Evolutionary conservation across 2,113 vertebrate genomes (phyloP), one percentile per base, ranked within the genome.

Genomic region (Syngnathus scovelli): DNA sequence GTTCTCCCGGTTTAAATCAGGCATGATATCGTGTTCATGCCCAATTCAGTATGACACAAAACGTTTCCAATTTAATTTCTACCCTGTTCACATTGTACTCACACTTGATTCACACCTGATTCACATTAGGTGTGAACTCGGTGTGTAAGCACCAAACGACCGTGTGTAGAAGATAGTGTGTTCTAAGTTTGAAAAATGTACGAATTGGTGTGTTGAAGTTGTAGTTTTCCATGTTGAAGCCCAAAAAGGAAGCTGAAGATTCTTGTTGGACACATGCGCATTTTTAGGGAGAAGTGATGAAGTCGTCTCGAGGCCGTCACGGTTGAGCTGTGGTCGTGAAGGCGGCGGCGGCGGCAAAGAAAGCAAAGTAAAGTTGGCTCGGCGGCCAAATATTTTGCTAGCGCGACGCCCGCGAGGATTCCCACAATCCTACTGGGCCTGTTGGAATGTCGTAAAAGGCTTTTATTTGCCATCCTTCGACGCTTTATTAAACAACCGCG

Each of bases 371-470:
- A 48, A 48, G 44, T 10, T 43, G 2, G 36, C 33, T 64, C 52
- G 19, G 65, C 73, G 68, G 70, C 48, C 12, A 77, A 86, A 80
- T 80, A 77, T 81, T 86, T 70, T 13, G 70, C 70, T 59, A 68
- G 79, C 37, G 74, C 44, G 75, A 65, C 69, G 72, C 81, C 27
- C 78, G 3, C 0, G 78, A 70, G 83, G 72, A 66, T 74, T 60
- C 39, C 66, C 66, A 63, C 19, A 64, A 71, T 71, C 79, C 69
- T 64, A 44, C 48, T 65, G 49, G 2, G 61, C 71, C 48, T 19
- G 64, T 63, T 51, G 61, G 55, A 36, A 51, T 72, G 61, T 60
- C 5, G 55, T 66, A 68, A 21, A 66, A 65, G 46, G 55, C 33
- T 49, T 58, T 36, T 58, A 58, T 58, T 58, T 58, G 15, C 33